phyloP scores from a whole-genome alignment of 2,797 vertebrate species.

The Natrix natrix region DNA sequence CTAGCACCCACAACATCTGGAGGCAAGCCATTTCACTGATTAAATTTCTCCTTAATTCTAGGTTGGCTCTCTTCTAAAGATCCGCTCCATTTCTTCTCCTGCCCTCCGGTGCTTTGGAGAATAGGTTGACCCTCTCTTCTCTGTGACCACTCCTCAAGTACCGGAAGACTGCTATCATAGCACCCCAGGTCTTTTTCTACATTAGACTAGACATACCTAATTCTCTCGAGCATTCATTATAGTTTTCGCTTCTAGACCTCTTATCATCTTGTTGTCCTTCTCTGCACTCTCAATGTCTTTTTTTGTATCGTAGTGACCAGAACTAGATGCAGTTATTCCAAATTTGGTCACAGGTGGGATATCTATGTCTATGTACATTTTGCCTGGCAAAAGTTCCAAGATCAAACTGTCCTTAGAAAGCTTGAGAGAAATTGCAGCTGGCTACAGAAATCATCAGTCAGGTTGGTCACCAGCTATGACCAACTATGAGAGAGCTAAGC shows the following conservation, averaged over 20 bases:
- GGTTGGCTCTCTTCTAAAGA: not conserved
- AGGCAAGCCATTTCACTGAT: not conserved
- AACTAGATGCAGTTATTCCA: not conserved
- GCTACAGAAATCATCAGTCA: not conserved
- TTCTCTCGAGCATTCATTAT: not conserved
- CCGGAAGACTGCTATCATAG: not conserved
- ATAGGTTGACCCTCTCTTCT: not conserved
- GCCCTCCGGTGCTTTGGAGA: not conserved
- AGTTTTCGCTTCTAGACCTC: not conserved
- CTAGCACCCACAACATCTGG: not conserved
- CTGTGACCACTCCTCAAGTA: not conserved
- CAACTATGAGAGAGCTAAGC: not conserved
- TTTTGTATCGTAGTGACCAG: not conserved
- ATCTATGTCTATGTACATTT: not conserved
- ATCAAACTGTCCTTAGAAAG: not conserved
- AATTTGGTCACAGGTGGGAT: not conserved
- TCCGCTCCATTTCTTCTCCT: not conserved
- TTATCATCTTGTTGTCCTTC: not conserved
- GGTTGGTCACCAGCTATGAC: too few relatives aligned
- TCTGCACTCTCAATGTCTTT: not conserved
- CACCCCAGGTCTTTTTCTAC: not conserved
- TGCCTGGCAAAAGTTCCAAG: not conserved
- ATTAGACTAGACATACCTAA: not conserved
- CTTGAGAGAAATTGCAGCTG: not conserved
- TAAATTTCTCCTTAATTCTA: not conserved